Base-by-base conservation (phyloP, 2,888 invertebrate species). In the Brenthis hecate region DNA sequence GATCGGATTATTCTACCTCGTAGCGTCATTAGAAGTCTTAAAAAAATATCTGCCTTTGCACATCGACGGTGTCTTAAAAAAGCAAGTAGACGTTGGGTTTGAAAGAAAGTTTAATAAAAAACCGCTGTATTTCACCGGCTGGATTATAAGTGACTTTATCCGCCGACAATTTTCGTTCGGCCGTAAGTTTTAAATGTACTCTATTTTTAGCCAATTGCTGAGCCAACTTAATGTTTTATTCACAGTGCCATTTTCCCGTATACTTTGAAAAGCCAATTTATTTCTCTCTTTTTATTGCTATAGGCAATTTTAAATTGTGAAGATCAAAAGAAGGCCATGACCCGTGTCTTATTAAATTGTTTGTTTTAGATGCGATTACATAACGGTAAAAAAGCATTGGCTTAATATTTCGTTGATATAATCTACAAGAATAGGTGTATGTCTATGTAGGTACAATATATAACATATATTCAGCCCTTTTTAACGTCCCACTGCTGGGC, bases 221-320 rank as follows among this genome's bases (percentile, higher is more conserved):
- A 62, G 62, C 62, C 53, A 62, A 66, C 53, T 69, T 69, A 63
- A 69, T 69, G 69, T 62, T 66, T 69, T 66, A 66, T 69, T 69
- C 69, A 57, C 61, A 48, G 53, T 47, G n/a, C 61, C 66, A 62
- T 69, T 69, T 66, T 66, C 48, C 54, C 62, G 36, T 43, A 60
- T 56, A 55, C 47, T 53, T 57, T 51, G 32, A 50, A 55, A 43
- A 13, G 47, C 60, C 36, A 43, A 43, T 43, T 43, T 43, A 43
- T 43, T 32, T 65, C 57, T 50, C 65, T 36, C 51, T 56, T 56
- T 56, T 6, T 50, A 28, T 56, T 14, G n/a, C 57, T 51, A 16
- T 43, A 14, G 51, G 14, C 36, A 53, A 51, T 65, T 57, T 57
- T 57, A 65, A 65, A 51, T 57, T 32, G 32, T 36, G 16, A 19